phyloP scores from a whole-genome alignment of 1,140 invertebrate genomes.

The Wiebesia pumilae region DNA sequence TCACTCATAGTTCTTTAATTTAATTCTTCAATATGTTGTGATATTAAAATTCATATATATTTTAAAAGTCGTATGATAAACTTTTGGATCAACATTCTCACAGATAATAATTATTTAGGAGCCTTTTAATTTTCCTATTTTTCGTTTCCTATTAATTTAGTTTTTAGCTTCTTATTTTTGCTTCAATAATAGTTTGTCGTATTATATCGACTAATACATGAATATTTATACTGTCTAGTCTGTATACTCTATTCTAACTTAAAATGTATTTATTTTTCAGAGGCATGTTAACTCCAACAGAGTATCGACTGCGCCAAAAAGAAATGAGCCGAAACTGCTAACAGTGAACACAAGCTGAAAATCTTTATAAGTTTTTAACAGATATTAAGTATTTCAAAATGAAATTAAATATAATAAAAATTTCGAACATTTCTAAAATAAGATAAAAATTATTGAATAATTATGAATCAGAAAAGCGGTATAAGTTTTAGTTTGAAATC shows the following conservation, averaged over 20 bases:
- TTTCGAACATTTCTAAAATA: not conserved
- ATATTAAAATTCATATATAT: too few species aligned
- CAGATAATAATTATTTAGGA: too few species aligned
- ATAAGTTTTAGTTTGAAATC: not conserved
- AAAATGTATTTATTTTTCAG: conserved; percentile 62
- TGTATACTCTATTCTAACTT: not conserved
- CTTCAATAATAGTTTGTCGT: not conserved
- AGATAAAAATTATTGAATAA: not conserved
- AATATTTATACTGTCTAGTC: not conserved
- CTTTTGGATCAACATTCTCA: too few species aligned
- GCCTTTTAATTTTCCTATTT: too few species aligned
- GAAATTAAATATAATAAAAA: not conserved
- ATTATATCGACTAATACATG: too few species aligned
- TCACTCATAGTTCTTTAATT: too few species aligned
- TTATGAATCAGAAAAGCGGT: not conserved
- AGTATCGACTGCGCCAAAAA: conserved; percentile 78
- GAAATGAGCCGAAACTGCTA: conserved; percentile 67
- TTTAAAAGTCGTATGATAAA: too few species aligned
- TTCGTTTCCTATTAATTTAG: too few species aligned
- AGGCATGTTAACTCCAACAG: conserved; percentile 83
- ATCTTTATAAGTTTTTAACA: conserved; percentile 42
- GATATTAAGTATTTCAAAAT: not conserved
- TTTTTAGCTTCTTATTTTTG: not conserved
- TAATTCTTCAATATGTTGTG: too few species aligned
- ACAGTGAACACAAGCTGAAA: conserved; percentile 8